A percentile compares a stretch with the other conserved stretches of the same genome.
phyloP scores from a whole-genome alignment of 2,888 invertebrate genomes.

The Theodoxus fluviatilis region DNA sequence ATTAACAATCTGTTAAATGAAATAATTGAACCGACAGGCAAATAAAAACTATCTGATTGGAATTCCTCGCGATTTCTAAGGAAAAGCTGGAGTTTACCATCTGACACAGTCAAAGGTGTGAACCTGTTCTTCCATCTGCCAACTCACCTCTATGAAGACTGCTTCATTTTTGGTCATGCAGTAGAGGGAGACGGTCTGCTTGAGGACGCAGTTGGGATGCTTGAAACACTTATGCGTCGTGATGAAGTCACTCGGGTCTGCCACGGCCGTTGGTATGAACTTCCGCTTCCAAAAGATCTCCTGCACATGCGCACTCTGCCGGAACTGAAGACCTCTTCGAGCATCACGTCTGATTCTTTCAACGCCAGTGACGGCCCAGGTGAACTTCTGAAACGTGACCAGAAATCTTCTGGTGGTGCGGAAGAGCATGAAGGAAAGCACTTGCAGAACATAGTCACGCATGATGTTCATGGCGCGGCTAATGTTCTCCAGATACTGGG shows the following conservation, averaged over 20 bases:
- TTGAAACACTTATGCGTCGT: conserved; percentile 51
- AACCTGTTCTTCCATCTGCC: no score
- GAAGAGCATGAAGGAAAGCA: conserved; percentile 48
- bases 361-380: conserved; percentile 55
- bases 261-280: conserved; percentile 44
- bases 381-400: conserved; percentile 52
- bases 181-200: conserved; percentile 50
- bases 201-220: conserved; percentile 53
- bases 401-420: conserved; percentile 47
- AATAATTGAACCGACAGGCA: no score
- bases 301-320: conserved; percentile 55
- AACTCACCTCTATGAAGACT: conserved; percentile 54
- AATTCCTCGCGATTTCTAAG: no score
- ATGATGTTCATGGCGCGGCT: conserved; percentile 49
- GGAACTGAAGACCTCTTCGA: conserved; percentile 49
- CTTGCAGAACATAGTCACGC: conserved; percentile 48
- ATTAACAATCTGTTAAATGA: no score
- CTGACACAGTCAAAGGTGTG: no score
- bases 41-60: no score
- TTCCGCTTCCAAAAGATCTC: conserved; percentile 54
- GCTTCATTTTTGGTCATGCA: conserved; percentile 54
- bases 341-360: conserved; percentile 51
- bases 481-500: conserved; percentile 48
- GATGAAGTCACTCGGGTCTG: conserved; percentile 52
- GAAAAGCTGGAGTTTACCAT: no score